Evolutionary conservation across 2,797 vertebrate species (phyloP).

Genomic region (Orientallactaga sibirica): DNA sequence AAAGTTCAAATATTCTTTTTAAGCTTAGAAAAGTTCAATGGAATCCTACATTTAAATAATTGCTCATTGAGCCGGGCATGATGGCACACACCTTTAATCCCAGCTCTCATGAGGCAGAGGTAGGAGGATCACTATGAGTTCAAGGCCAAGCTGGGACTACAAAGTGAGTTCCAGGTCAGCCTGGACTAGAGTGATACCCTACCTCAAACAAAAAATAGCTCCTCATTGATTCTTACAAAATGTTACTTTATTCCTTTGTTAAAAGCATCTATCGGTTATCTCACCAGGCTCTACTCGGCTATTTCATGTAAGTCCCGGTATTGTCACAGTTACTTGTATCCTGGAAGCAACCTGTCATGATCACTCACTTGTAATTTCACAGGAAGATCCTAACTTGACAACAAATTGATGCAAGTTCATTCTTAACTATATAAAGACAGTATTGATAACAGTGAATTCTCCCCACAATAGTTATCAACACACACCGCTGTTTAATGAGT

Average conservation of each 20-base stretch:
- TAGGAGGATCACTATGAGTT: too few relatives aligned
- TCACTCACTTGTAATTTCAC: conserved; percentile 68
- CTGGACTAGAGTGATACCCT: too few relatives aligned
- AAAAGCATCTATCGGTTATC: background rate
- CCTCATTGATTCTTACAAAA: background rate
- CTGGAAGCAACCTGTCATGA: conserved; percentile 77
- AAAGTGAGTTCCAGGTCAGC: too few relatives aligned
- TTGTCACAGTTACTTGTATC: conserved; percentile 77
- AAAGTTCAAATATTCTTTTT: conserved; percentile 5
- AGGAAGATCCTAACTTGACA: conserved; percentile 37
- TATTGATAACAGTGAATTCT: background rate
- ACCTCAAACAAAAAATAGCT: background rate
- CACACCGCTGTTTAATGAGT: conserved; percentile 2
- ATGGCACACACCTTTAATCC: too few relatives aligned
- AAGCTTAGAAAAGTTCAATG: conserved; percentile 1
- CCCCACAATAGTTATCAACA: background rate
- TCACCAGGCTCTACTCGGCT: conserved; percentile 18
- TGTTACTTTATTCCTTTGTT: background rate
- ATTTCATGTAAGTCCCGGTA: conserved; percentile 63
- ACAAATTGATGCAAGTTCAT: conserved; percentile 17
- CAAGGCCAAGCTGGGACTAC: too few relatives aligned
- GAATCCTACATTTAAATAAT: conserved; percentile 5
- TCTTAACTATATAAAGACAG: background rate
- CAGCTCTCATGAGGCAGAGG: too few relatives aligned
- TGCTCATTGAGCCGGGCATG: background rate